A percentile compares a stretch with the other conserved stretches of the same genome.
These are phyloP conservation scores for Timandra comae DNA, from an alignment of 2,888 invertebrate genomes.

Conservation along the genomic window DNA sequence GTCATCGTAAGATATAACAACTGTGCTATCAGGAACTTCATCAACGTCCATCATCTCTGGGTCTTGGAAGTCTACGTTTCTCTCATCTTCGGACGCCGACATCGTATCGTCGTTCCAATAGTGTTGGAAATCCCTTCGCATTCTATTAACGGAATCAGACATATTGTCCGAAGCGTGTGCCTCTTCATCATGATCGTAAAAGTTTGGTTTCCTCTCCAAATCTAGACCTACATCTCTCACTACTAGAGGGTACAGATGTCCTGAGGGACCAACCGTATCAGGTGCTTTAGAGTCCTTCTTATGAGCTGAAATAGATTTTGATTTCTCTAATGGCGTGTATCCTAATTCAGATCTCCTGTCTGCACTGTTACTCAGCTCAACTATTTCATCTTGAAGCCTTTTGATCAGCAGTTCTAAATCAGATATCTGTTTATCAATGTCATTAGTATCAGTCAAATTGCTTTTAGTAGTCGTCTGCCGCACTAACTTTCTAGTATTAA, in stretches of 20 bases:
- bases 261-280: background rate
- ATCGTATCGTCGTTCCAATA: conserved; percentile 1
- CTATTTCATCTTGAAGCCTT: conserved; percentile 44
- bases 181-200: too few species aligned
- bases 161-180: too few species aligned
- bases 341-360: conserved; percentile 10
- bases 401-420: conserved; percentile 40
- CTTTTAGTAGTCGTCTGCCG: conserved; percentile 27
- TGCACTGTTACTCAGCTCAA: conserved; percentile 28
- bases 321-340: background rate
- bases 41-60: too few species aligned
- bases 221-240: conserved; percentile 7
- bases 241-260: conserved; percentile 10
- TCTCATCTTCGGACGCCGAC: background rate
- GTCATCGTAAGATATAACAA: background rate
- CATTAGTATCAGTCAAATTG: conserved; percentile 15
- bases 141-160: background rate
- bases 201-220: too few species aligned
- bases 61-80: background rate
- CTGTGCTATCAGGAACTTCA: too few species aligned
- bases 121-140: conserved; percentile 1
- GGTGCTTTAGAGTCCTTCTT: conserved; percentile 2
- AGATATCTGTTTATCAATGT: conserved; percentile 44
- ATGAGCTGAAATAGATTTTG: too few species aligned
- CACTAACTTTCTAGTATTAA: conserved; percentile 24